Conservation (phyloP, 2,888 invertebrate genomes). For the Trissonchulus latispiculum region DNA sequence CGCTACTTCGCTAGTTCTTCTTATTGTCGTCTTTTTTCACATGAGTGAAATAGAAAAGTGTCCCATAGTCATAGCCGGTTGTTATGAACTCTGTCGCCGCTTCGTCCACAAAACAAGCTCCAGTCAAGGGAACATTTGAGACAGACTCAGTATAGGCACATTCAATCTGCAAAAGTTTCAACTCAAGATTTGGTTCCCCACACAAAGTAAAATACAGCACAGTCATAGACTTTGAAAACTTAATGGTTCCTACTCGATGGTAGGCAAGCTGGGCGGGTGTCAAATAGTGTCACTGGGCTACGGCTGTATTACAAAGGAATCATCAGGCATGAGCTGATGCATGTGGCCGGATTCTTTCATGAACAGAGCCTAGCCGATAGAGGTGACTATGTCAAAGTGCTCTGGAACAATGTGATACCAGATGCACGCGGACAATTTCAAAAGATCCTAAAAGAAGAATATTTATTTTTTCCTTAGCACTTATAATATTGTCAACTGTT, state of each 20-base stretch:
- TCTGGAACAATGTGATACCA: not conserved
- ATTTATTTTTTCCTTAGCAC: too few species aligned
- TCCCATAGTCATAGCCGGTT: conserved; percentile 27
- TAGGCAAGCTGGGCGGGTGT: not conserved
- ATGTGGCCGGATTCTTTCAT: conserved; percentile 4
- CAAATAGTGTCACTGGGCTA: conserved; percentile 1
- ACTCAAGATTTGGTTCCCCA: too few species aligned
- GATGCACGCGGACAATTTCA: not conserved
- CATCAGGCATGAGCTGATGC: conserved; percentile 6
- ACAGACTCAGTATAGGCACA: conserved; percentile 32
- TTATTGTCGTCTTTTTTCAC: not conserved
- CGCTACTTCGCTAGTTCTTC: too few species aligned
- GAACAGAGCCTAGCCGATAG: not conserved
- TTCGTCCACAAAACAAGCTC: conserved; percentile 37
- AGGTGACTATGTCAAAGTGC: not conserved
- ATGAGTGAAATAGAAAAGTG: conserved; percentile 24
- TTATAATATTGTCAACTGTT: too few species aligned
- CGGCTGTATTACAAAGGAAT: conserved; percentile 1
- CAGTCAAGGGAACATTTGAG: conserved; percentile 30
- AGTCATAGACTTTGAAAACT: too few species aligned
- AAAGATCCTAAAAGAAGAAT: too few species aligned
- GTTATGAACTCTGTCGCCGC: conserved; percentile 31
- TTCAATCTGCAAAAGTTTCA: conserved; percentile 36
- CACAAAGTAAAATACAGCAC: too few species aligned
- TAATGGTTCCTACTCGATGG: not conserved